Base-by-base conservation (phyloP, 2,113 vertebrate species). In the Eonycteris spelaea region DNA sequence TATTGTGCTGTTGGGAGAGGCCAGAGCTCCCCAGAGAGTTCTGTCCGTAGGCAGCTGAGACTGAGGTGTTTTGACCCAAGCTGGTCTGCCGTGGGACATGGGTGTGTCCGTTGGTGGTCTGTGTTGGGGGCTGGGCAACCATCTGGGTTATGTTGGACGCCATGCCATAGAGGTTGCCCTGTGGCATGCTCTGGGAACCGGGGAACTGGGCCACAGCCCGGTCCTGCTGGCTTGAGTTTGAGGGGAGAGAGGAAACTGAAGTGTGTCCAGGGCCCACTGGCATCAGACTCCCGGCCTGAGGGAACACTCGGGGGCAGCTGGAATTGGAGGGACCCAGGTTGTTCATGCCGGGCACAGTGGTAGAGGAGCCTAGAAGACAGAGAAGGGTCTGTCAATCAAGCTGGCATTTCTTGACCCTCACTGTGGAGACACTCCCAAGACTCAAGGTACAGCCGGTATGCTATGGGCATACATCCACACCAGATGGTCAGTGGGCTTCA, bases 201-300 rank as follows among this genome's bases (percentile, higher is more conserved):
- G 98, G 79, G 16, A 99, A 99, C 6, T 99, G 99, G 13, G 99
- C 88, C 38, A 99, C 98, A 7, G 97, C 98, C 43, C 99, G 98
- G 48, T 99, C 99, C 51, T 99, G 98, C 95, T 99, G 99, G 88
- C 97, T 97, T 28, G 98, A 98, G 12, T 98, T 96, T 0, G 99
- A 96, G 67, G 99, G 98, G 6, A 99, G 98, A 0, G 99, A 63
- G 14, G 99, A 97, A 28, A 99, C 99, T 0, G 98, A 96, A 2
- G 95, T 92, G 80, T 99, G 99, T 0, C 98, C 98, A 78, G 99
- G 97, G 68, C 97, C 99, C 98, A 99, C 98, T 74, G 99, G 99
- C 98, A 99, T 99, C 98, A 99, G 99, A 91, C 97, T 98, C 96
- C 99, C 99, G 24, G 98, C 97, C 98, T 99, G 99, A 86, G 99